Conservation (phyloP, 2,888 invertebrate species). For the Agrotis puta region DNA sequence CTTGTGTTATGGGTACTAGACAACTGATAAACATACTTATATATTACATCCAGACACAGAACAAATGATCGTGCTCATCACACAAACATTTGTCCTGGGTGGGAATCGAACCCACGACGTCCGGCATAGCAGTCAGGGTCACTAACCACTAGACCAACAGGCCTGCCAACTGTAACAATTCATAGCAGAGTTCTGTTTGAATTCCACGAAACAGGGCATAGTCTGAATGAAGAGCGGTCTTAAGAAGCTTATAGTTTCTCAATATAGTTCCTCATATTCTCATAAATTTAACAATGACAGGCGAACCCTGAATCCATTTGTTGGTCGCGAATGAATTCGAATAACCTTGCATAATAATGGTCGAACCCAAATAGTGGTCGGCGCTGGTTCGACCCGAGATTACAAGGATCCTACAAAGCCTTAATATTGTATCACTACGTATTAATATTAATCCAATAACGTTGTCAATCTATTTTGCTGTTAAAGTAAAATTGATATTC, state of each 20-base stretch:
- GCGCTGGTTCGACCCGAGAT: constrained; percentile 39
- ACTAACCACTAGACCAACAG: too few species aligned
- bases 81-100: too few species aligned
- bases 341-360: constrained; percentile 53
- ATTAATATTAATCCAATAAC: constrained; percentile 56
- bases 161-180: too few species aligned
- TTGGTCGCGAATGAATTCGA: constrained; percentile 53
- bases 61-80: too few species aligned
- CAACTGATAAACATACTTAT: too few species aligned
- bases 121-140: too few species aligned
- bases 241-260: constrained; percentile 38
- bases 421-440: constrained; percentile 45
- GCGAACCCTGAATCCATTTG: constrained; percentile 52
- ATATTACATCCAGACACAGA: too few species aligned
- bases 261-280: constrained; percentile 45
- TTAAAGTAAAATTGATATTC: constrained; percentile 26
- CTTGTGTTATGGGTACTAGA: too few species aligned
- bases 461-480: constrained; percentile 38
- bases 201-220: neutral
- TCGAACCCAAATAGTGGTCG: constrained; percentile 50
- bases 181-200: constrained; percentile 15
- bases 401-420: constrained; percentile 53
- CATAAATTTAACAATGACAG: constrained; percentile 61
- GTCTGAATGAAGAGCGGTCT: constrained; percentile 11
- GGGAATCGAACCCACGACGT: too few species aligned